A percentile compares a stretch with the other conserved stretches of the same genome.
Evolutionary conservation across 2,113 vertebrate species (phyloP).

Genomic region (Pelecanus crispus): DNA sequence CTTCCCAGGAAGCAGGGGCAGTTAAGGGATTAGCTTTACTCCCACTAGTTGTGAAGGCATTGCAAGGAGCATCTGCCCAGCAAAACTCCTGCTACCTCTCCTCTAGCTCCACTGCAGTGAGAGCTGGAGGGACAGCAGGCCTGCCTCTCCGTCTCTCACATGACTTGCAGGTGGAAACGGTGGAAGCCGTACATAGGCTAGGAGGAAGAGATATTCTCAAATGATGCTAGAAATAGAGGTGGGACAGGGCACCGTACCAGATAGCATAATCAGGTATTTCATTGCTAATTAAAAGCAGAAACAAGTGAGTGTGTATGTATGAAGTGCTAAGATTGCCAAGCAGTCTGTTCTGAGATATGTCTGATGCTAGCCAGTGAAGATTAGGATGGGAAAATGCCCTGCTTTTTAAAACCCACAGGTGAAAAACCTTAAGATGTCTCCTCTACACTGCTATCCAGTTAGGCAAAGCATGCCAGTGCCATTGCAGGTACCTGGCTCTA

Average conservation of each 20-base stretch:
- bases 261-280: neutral
- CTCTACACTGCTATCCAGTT: neutral
- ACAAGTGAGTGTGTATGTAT: neutral
- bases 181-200: neutral
- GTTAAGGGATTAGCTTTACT: neutral
- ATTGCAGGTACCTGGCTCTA: neutral
- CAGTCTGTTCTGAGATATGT: neutral
- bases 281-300: neutral
- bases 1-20: neutral
- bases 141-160: neutral
- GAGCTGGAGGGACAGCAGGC: neutral
- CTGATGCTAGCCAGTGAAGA: neutral
- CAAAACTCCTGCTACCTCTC: neutral
- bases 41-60: neutral
- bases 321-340: neutral
- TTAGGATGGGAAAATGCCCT: neutral
- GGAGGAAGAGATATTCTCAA: neutral
- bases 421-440: neutral
- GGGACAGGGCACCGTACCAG: neutral
- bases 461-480: neutral
- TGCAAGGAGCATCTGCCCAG: rapidly evolving
- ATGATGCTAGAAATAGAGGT: neutral
- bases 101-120: neutral
- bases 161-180: neutral
- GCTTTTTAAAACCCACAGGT: neutral